Percentiles rank a stretch among this genome's conserved stretches.
Evolutionary conservation across 2,113 vertebrate genomes (phyloP).

Genomic region (Pollachius pollachius): DNA sequence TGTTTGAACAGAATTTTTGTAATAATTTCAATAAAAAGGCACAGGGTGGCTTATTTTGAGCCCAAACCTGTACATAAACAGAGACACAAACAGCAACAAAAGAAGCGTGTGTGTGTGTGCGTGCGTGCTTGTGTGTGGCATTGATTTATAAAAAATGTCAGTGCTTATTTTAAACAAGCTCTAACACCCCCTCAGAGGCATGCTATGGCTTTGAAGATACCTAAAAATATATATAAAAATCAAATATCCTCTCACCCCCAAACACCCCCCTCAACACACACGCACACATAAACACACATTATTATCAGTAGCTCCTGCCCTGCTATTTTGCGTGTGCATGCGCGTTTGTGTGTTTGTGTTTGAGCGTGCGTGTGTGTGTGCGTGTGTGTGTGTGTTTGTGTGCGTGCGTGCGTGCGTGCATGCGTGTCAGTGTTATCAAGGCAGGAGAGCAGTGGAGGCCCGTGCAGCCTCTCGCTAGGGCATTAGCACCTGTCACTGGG

Average conservation of each 20-base stretch:
- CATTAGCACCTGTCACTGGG: slow-evolving; percentile 67
- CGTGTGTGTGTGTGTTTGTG: slow-evolving; percentile 43
- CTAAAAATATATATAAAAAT: no score
- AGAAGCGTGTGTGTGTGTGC: slow-evolving; percentile 3
- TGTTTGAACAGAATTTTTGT: no score
- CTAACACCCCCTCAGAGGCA: no score
- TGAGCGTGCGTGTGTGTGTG: slow-evolving; percentile 40
- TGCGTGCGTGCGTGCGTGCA: background rate
- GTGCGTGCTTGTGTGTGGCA: slow-evolving; percentile 4
- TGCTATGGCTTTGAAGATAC: no score
- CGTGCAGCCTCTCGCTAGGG: slow-evolving; percentile 60
- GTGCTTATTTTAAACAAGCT: background rate
- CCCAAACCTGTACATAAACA: no score
- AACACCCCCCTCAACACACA: slow-evolving; percentile 12
- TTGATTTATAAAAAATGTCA: background rate
- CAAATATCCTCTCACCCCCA: slow-evolving; percentile 4
- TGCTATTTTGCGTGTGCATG: slow-evolving; percentile 10
- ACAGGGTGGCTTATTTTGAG: no score
- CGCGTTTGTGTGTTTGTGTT: slow-evolving; percentile 11
- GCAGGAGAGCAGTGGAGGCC: slow-evolving; percentile 46
- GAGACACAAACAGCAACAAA: no score
- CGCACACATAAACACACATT: background rate
- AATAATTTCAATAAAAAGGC: no score
- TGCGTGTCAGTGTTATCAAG: slow-evolving; percentile 49
- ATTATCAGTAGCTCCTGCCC: slow-evolving; percentile 48